Evolutionary conservation across 2,888 invertebrate genomes (phyloP).

Genomic region (Altica lythri): DNA sequence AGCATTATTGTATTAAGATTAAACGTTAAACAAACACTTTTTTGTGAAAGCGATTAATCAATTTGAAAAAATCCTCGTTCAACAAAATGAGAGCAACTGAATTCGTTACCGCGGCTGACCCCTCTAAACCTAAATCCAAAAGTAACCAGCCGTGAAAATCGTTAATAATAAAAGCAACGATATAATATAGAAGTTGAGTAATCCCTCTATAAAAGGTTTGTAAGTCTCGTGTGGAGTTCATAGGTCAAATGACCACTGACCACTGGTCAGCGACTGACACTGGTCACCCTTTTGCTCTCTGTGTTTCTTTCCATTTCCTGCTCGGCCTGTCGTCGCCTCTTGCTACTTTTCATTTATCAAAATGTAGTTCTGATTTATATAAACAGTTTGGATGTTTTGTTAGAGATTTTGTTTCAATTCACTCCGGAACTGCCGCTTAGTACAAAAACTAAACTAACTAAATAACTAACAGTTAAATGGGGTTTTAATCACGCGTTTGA

Average conservation of each 20-base stretch:
- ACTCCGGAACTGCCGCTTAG: too few species aligned
- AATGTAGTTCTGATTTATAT: slow-evolving; percentile 25
- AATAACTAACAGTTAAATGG: too few species aligned
- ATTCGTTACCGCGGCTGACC: too few species aligned
- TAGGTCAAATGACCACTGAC: slow-evolving; percentile 51
- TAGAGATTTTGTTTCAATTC: slow-evolving; percentile 13
- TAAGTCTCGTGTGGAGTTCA: slow-evolving; percentile 50
- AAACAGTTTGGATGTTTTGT: slow-evolving; percentile 24
- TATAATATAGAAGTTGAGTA: slow-evolving; percentile 40
- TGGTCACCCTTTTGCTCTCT: slow-evolving; percentile 30
- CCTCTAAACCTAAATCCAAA: too few species aligned
- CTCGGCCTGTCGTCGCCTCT: slow-evolving; percentile 24
- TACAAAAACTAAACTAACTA: too few species aligned
- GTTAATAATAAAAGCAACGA: slow-evolving; percentile 28
- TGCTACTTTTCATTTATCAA: slow-evolving; percentile 31
- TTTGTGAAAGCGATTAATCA: too few species aligned
- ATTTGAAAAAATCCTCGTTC: too few species aligned
- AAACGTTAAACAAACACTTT: too few species aligned
- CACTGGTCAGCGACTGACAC: slow-evolving; percentile 37
- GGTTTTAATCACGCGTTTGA: too few species aligned
- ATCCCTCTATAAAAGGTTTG: slow-evolving; percentile 51
- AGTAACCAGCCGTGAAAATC: slow-evolving; percentile 29
- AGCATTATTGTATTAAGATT: too few species aligned
- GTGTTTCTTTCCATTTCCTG: slow-evolving; percentile 14
- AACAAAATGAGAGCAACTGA: too few species aligned